phyloP scores from a whole-genome alignment of 2,797 vertebrate genomes.

The Arnoldichthys spilopterus region DNA sequence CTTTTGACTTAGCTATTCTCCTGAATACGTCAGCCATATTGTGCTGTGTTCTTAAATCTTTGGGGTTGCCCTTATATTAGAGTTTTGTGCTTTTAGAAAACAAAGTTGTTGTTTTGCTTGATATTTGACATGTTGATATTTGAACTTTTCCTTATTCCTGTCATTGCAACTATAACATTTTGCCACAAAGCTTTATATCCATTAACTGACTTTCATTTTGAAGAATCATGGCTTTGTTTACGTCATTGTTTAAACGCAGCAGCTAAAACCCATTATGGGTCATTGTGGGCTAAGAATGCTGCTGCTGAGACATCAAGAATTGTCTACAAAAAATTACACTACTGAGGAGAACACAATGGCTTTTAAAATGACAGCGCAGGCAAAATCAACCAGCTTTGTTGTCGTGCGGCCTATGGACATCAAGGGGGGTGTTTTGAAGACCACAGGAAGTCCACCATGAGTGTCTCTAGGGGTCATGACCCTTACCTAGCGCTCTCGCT shows the following conservation, averaged over 20 bases:
- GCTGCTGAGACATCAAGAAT: neutral
- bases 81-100: no score
- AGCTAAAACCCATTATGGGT: neutral
- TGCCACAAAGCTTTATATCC: neutral
- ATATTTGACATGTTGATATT: no score
- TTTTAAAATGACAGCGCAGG: neutral
- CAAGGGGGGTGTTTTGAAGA: constrained; percentile 5
- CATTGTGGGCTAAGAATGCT: neutral
- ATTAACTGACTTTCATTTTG: neutral
- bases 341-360: neutral
- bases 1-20: no score
- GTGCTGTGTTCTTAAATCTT: no score
- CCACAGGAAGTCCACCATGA: constrained; percentile 9
- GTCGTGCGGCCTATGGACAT: constrained; percentile 4
- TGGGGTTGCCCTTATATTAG: no score
- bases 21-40: no score
- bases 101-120: no score
- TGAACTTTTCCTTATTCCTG: no score
- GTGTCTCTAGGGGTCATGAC: constrained; percentile 10
- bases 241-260: neutral
- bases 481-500: constrained; percentile 90
- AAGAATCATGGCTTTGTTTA: neutral
- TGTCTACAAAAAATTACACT: neutral
- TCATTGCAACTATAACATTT: neutral
- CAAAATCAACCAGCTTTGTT: neutral